These are phyloP conservation scores for Agrochola circellaris DNA, from an alignment of 2,888 invertebrate genomes.

Conservation along the genomic window DNA sequence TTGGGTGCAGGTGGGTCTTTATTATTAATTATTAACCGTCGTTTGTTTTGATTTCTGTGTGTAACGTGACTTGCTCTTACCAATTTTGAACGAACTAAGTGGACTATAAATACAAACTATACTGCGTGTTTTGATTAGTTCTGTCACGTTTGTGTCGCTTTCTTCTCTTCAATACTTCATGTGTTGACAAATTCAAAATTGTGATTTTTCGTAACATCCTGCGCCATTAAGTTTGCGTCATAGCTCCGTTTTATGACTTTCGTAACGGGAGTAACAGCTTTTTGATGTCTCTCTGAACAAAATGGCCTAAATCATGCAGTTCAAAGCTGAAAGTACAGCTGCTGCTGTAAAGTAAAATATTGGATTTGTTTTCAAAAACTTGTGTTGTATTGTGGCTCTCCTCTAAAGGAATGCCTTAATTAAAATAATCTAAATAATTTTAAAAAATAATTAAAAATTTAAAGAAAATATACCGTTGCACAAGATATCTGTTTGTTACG, in stretches of 20 bases:
- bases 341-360: too few species aligned
- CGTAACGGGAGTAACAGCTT: slow-evolving; percentile 23
- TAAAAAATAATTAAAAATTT: not conserved
- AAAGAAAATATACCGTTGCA: too few species aligned
- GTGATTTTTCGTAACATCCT: slow-evolving; percentile 3
- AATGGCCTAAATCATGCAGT: not conserved
- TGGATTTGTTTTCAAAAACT: not conserved
- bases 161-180: not conserved
- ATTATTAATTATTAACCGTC: not conserved
- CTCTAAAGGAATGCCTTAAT: not conserved
- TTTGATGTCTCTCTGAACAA: slow-evolving; percentile 29
- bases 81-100: not conserved
- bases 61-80: not conserved
- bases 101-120: not conserved
- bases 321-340: not conserved
- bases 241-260: slow-evolving; percentile 33
- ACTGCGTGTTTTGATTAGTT: not conserved
- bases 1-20: slow-evolving; percentile 76
- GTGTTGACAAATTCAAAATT: not conserved
- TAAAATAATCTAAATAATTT: too few species aligned
- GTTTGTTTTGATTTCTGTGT: not conserved
- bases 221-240: slow-evolving; percentile 25
- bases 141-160: not conserved
- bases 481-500: not conserved
- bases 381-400: not conserved